Evolutionary conservation across 2,888 invertebrate species (phyloP).

Genomic region (Spialia ferax): DNA sequence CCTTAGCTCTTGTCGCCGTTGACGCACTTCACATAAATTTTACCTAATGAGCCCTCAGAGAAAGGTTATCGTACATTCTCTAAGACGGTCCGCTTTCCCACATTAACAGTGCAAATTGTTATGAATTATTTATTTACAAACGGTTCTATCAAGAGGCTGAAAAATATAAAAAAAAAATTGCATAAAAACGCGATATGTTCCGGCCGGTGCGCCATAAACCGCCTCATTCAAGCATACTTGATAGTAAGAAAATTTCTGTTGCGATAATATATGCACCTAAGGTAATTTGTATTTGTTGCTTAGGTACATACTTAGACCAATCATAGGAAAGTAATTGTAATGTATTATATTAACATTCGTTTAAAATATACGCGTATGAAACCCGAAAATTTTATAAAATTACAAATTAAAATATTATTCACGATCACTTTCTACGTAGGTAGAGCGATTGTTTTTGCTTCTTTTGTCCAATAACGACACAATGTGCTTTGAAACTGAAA

Average conservation of each 20-base stretch:
- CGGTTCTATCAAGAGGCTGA: slow-evolving; percentile 63
- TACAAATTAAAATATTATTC: background rate
- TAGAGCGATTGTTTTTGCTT: background rate
- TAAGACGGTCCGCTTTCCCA: slow-evolving; percentile 63
- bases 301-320: background rate
- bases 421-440: background rate
- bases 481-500: slow-evolving; percentile 11
- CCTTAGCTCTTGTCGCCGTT: slow-evolving; percentile 26
- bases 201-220: slow-evolving; percentile 59
- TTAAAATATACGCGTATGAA: background rate
- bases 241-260: slow-evolving; percentile 37
- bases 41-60: slow-evolving; percentile 68
- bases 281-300: slow-evolving; percentile 17
- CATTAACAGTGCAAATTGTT: slow-evolving; percentile 72
- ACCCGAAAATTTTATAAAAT: background rate
- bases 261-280: slow-evolving; percentile 34
- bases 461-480: slow-evolving; percentile 18
- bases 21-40: slow-evolving; percentile 60
- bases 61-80: slow-evolving; percentile 65
- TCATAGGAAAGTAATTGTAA: background rate
- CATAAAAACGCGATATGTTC: slow-evolving; percentile 61
- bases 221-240: slow-evolving; percentile 53
- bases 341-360: background rate
- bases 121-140: slow-evolving; percentile 66
- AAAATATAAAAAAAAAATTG: slow-evolving; percentile 56